A percentile compares a stretch with the other conserved stretches of the same genome.
Evolutionary conservation across 2,113 vertebrate species (phyloP).

Genomic region (Neomonachus schauinslandi): DNA sequence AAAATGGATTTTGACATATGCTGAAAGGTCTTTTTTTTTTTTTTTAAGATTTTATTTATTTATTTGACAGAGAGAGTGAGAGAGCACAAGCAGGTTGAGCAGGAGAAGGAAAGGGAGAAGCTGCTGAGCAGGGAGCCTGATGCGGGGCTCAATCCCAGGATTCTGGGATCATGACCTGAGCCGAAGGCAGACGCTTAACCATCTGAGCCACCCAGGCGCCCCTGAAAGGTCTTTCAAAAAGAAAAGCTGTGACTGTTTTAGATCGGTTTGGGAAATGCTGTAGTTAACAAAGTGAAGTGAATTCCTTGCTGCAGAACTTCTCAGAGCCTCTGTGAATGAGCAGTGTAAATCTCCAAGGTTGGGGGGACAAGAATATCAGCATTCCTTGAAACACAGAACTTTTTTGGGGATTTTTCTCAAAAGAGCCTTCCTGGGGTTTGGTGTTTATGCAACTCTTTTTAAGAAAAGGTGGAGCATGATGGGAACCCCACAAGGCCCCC

Average conservation of each 20-base stretch:
- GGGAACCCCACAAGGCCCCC: not conserved
- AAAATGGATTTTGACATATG: not conserved
- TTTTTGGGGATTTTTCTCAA: not conserved
- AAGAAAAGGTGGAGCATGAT: not conserved
- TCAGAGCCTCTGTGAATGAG: not conserved
- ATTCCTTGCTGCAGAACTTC: too few species aligned
- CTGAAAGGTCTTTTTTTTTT: not conserved
- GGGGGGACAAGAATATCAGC: too few species aligned
- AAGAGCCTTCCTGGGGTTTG: not conserved
- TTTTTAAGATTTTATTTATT: too few species aligned
- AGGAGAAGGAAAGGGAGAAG: too few species aligned
- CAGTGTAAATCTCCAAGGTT: not conserved
- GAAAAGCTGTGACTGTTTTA: not conserved
- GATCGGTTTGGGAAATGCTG: not conserved
- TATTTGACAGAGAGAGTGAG: too few species aligned
- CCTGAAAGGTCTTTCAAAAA: not conserved
- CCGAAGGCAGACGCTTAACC: too few species aligned
- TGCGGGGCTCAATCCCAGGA: too few species aligned
- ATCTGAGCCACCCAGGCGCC: too few species aligned
- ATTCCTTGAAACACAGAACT: not conserved
- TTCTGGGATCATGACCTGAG: too few species aligned
- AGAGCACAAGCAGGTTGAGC: too few species aligned
- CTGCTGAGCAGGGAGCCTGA: too few species aligned
- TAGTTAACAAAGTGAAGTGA: rapidly evolving
- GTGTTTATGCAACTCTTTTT: not conserved